Evolutionary conservation across 2,888 invertebrate genomes (phyloP), one percentile per base, ranked within the genome.

Genomic region (Drosophila anomalata): DNA sequence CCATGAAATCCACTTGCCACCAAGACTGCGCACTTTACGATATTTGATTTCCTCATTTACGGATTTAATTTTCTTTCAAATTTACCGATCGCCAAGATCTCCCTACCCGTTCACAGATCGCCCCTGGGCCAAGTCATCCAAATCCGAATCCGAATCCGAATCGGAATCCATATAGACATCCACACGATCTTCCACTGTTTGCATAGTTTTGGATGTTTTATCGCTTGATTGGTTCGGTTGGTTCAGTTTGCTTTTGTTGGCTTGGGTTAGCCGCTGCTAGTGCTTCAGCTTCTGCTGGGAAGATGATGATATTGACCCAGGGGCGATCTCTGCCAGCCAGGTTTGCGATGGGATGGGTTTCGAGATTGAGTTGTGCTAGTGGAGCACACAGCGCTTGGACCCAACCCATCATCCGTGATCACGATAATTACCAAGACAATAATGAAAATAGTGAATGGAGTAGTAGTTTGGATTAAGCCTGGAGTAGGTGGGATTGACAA

Each of bases 21-120:
- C 80, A 75, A 78, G 79, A 76, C 70, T 61, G 80, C 78, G 83
- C 82, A 88, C 89, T 90, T 90, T 90, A 90, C 78, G 89, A 90
- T 90, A 88, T 90, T 90, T 90, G 89, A 90, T 90, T 90, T 90
- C 86, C 89, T 90, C 89, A 90, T 90, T 89, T 89, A 87, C 89
- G 84, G 86, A 89, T 90, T 90, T 89, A 88, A 87, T 88, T 90
- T 81, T 81, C 88, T 89, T 90, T 89, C 74, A 89, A 88, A 90
- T 90, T 80, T 75, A 86, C 90, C 90, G 89, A 90, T 85, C 70
- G 71, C 51, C 82, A 41, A 67, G 62, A 63, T 42, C 55, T 65
- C 65, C 52, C 47, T 17, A 59, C 54, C 62, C 67, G 60, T 56
- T 55, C 70, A 42, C 70, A 41, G 54, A 55, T 54, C 65, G 52